These are phyloP conservation scores for Hydropotes inermis DNA, from an alignment of 2,113 vertebrate species.

Conservation along the genomic window DNA sequence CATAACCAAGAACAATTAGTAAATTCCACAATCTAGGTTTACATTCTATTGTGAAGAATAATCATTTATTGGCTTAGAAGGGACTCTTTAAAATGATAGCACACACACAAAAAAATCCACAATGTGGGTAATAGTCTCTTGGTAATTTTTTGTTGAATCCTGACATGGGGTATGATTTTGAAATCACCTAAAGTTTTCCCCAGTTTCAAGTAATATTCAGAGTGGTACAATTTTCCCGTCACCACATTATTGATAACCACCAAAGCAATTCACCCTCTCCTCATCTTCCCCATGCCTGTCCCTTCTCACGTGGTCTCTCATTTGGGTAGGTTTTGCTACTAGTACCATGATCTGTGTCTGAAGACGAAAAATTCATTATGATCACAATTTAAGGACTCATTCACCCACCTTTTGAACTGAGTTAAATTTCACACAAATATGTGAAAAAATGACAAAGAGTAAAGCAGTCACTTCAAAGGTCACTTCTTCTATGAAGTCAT, in stretches of 20 bases:
- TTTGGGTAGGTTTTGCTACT: not conserved
- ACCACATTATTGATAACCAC: not conserved
- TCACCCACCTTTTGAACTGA: not conserved
- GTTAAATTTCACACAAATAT: not conserved
- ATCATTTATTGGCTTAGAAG: not conserved
- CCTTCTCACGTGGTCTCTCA: rapidly evolving
- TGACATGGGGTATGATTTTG: not conserved
- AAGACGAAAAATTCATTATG: not conserved
- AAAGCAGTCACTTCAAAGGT: not conserved
- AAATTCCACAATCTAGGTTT: not conserved
- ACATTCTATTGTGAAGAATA: not conserved
- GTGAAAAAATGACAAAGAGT: not conserved
- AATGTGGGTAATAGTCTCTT: rapidly evolving
- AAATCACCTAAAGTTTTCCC: not conserved
- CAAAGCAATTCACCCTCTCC: rapidly evolving
- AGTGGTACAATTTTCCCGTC: not conserved
- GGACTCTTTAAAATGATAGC: not conserved
- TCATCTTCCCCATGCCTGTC: not conserved
- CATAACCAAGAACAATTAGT: not conserved
- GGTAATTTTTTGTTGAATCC: not conserved
- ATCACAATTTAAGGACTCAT: not conserved
- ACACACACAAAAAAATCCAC: not conserved
- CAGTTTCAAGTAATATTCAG: not conserved
- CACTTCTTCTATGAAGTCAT: not conserved
- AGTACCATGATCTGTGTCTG: not conserved